Evolutionary conservation across 1,140 invertebrate genomes (phyloP), one percentile per base, ranked within the genome.

Genomic region (Drosophila mayri): DNA sequence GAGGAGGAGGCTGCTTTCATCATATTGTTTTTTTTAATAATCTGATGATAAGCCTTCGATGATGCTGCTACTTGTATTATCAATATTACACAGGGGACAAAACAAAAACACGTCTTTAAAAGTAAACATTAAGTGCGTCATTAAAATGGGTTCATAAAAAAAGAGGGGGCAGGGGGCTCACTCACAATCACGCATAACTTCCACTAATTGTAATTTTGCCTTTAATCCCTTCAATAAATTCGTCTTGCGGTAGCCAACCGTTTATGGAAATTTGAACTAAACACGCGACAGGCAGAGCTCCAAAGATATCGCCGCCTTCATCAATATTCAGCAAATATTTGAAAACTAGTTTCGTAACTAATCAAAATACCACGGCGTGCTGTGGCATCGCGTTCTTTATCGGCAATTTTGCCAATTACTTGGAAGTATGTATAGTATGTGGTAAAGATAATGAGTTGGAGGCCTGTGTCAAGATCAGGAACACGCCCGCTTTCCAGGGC

Each of bases 391-490:
- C 37, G 20, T 47, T 60, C 62, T 60, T 68, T 76, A 77, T 76
- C 73, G 57, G 14, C 46, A 57, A 67, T 68, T 76, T 73, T 55
- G 47, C 47, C 74, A 77, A 77, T 77, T 77, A 66, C 43, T 49
- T 30, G 54, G 40, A 49, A 41, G 44, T 59, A 49, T 64, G 61
- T 25, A 35, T 41, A 41, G 44, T 59, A 49, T 64, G 61, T 25
- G 20, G 20, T 14, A 47, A 35, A 76, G 54, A 76, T 59, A 28
- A 76, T 40, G 41, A 37, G 22, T n/a, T 22, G 60, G 40, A 43
- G 74, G 75, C 70, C 79, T 79, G 54, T 73, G 76, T 64, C 84
- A 88, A 83, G 83, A 79, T 63, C 79, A 58, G 43, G 41, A 50
- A 68, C 82, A 86, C 82, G 59, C 75, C 82, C 68, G 66, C 57